Percentiles rank a stretch among this genome's conserved stretches.
These are phyloP conservation scores for Menidia beryllina DNA, from an alignment of 2,113 vertebrate species.

Conservation along the genomic window DNA sequence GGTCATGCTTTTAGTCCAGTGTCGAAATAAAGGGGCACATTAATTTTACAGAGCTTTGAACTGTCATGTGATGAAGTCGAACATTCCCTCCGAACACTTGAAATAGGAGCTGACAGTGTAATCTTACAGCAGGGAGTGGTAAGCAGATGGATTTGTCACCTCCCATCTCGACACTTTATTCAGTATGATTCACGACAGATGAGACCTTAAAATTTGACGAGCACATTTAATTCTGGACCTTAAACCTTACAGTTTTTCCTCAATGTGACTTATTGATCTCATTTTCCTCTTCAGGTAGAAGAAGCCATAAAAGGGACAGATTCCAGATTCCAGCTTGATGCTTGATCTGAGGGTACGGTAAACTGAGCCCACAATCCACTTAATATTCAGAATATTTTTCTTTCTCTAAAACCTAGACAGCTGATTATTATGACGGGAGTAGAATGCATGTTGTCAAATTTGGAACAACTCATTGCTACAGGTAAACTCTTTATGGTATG, in stretches of 20 bases:
- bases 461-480: no score
- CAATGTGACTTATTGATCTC: background rate
- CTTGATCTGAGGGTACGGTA: no score
- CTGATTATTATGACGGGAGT: no score
- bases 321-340: no score
- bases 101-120: background rate
- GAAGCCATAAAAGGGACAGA: background rate
- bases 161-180: background rate
- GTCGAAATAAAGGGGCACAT: background rate
- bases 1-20: background rate
- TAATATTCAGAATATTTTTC: no score
- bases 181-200: background rate
- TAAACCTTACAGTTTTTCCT: background rate
- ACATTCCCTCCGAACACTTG: constrained; percentile 9
- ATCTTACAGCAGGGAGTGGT: background rate
- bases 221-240: background rate
- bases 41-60: no score
- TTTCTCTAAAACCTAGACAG: no score
- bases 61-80: background rate
- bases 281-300: background rate
- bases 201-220: background rate
- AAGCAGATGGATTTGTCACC: background rate
- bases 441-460: no score
- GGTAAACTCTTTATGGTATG: no score
- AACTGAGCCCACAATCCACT: no score